Evolutionary conservation across 2,888 invertebrate species (phyloP).

Genomic region (Synergus laeviventris): DNA sequence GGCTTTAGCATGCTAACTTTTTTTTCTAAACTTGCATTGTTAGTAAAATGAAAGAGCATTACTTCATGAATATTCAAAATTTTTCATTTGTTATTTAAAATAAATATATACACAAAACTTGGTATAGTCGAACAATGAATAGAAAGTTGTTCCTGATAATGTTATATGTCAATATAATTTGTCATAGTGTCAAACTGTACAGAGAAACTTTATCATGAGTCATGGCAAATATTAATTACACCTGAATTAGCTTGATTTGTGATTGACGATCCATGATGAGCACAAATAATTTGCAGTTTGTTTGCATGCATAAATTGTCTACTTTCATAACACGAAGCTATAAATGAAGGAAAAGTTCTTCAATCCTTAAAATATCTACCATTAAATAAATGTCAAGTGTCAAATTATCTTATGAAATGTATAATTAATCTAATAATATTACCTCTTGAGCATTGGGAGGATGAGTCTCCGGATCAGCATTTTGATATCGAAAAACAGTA

Average conservation of each 20-base stretch:
- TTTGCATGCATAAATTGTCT: background rate
- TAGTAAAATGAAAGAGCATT: background rate
- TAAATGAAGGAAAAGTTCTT: background rate
- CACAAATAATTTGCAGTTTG: background rate
- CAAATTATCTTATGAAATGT: background rate
- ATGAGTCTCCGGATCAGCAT: conserved; percentile 89
- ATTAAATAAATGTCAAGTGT: background rate
- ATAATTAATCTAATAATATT: conserved; percentile 61
- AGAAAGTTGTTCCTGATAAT: background rate
- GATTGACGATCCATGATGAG: background rate
- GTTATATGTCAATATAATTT: background rate
- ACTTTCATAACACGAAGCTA: background rate
- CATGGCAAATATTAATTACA: background rate
- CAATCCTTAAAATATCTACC: conserved; percentile 3
- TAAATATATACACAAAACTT: background rate
- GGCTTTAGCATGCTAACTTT: background rate
- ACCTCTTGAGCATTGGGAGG: conserved; percentile 85
- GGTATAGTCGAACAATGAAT: background rate
- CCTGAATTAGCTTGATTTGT: background rate
- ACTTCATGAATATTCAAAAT: background rate
- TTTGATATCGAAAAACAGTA: conserved; percentile 88
- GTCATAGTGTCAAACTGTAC: background rate
- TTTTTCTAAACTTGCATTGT: background rate
- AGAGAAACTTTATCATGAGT: background rate
- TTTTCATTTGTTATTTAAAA: background rate